Conservation (phyloP, 2,797 vertebrate genomes). For the Pipistrellus kuhlii region DNA sequence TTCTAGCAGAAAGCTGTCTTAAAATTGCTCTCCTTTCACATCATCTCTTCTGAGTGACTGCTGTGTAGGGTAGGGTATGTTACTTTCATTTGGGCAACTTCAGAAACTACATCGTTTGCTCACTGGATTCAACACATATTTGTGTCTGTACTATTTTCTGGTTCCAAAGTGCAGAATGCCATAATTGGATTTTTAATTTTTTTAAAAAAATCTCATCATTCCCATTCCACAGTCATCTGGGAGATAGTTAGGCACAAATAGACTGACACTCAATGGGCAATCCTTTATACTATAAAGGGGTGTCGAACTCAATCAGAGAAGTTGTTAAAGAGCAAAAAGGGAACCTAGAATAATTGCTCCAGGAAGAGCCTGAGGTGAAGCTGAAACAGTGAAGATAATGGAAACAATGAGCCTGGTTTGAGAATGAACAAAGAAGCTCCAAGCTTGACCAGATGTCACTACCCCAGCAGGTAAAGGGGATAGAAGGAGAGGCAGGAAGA, state of each 20-base stretch:
- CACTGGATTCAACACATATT: not conserved
- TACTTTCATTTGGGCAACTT: constrained; percentile 25
- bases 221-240: not conserved
- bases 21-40: not conserved
- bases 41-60: constrained; percentile 31
- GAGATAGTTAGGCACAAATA: not conserved
- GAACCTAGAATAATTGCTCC: not conserved
- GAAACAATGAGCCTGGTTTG: not conserved
- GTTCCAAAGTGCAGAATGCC: not conserved
- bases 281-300: too few species aligned
- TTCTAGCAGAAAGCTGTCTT: constrained; percentile 56
- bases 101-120: constrained; percentile 28
- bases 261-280: not conserved
- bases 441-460: not conserved
- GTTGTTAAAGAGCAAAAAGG: not conserved
- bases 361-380: not conserved
- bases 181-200: not conserved
- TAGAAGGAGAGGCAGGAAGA: too few species aligned
- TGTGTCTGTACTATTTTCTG: constrained; percentile 32
- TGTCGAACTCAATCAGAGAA: too few species aligned
- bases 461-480: not conserved
- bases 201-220: not conserved
- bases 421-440: not conserved
- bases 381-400: not conserved
- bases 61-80: not conserved